Conservation (phyloP, 2,888 invertebrate species). For the Pyrgus malvae region DNA sequence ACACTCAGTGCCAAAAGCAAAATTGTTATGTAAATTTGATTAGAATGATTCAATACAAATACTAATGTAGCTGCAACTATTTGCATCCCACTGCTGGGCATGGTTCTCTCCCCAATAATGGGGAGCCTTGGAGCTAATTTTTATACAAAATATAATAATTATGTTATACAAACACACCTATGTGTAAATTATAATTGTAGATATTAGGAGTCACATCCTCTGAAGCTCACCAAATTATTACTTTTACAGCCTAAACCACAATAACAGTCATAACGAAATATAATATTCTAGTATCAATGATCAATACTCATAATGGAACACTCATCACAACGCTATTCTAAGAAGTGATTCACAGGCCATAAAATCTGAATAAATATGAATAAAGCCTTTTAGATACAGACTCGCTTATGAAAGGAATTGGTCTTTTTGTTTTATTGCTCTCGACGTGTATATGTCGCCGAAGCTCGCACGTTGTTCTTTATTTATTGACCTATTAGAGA, state of each 20-base stretch:
- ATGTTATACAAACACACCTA: too few species aligned
- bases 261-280: not conserved
- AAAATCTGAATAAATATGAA: constrained; percentile 20
- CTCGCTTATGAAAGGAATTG: constrained; percentile 65
- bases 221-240: too few species aligned
- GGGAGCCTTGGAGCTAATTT: too few species aligned
- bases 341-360: constrained; percentile 21
- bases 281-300: not conserved
- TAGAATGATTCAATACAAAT: too few species aligned
- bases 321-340: constrained; percentile 4
- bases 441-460: constrained; percentile 74
- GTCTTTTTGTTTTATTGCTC: constrained; percentile 74
- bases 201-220: too few species aligned
- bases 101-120: too few species aligned
- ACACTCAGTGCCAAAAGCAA: too few species aligned
- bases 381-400: constrained; percentile 28
- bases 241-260: too few species aligned
- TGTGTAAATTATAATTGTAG: too few species aligned
- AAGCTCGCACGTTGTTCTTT: constrained; percentile 79
- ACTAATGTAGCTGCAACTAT: too few species aligned
- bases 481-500: constrained; percentile 83
- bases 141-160: not conserved
- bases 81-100: too few species aligned
- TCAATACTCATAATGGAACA: not conserved
- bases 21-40: too few species aligned